A percentile compares a stretch with the other conserved stretches of the same genome.
Evolutionary conservation across 2,113 vertebrate genomes (phyloP).

Genomic region (Ceuthmochares aereus): DNA sequence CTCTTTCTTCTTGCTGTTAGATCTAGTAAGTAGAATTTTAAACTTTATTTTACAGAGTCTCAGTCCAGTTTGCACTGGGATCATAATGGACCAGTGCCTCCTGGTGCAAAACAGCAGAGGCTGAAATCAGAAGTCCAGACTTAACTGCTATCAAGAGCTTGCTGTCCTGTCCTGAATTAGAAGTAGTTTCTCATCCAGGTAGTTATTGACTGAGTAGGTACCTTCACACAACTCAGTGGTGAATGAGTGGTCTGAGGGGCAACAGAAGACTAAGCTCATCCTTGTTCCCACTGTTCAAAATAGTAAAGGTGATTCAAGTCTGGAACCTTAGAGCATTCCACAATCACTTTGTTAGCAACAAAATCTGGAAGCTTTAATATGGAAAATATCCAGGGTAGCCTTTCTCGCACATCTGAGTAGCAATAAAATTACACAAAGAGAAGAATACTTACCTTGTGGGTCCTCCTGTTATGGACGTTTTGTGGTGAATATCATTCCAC

Average conservation of each 20-base stretch:
- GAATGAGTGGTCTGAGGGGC: not conserved
- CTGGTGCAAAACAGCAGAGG: not conserved
- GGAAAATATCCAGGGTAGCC: not conserved
- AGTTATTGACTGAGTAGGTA: not conserved
- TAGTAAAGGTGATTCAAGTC: not conserved
- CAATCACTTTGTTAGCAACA: not conserved
- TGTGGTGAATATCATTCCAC: conserved; percentile 96
- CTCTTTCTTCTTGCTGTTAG: not conserved
- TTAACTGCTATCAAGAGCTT: not conserved
- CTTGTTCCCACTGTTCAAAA: not conserved
- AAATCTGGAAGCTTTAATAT: not conserved
- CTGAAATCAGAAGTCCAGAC: not conserved
- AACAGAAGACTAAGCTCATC: not conserved
- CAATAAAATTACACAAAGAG: not conserved
- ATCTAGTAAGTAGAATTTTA: not conserved
- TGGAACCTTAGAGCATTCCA: not conserved
- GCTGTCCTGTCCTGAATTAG: not conserved
- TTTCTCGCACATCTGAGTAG: not conserved
- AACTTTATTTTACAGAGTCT: not conserved
- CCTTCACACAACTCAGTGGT: not conserved
- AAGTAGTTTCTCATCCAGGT: not conserved
- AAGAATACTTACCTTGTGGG: conserved; percentile 50
- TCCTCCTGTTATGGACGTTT: conserved; percentile 75
- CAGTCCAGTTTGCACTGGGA: not conserved
- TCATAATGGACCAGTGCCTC: not conserved